Evolutionary conservation across 2,888 invertebrate genomes (phyloP), one percentile per base, ranked within the genome.

Genomic region (Polylopha cassiicola): DNA sequence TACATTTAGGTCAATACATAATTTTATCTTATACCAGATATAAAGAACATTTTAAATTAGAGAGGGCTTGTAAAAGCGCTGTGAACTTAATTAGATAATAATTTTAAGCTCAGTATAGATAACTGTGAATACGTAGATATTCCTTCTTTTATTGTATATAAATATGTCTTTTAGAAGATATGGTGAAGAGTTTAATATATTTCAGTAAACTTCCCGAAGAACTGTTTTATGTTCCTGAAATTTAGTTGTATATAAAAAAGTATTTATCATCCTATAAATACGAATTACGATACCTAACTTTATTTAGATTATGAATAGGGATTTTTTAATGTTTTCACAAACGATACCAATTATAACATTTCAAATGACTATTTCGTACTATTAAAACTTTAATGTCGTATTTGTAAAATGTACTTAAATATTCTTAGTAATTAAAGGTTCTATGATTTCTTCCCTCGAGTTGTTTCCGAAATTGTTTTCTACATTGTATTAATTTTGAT

Each of bases 151-250:
- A 65, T 53, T 82, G 81, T 84, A 82, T 66, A 81, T 84, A 81
- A 50, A 51, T 60, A 69, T 64, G 61, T 66, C 65, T 62, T 61
- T 59, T 73, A 72, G 66, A 65, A 68, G 64, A 49, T 72, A 70
- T 61, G 65, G 63, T 72, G 62, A 73, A 77, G 75, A 75, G 65
- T 75, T 74, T 85, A 84, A 82, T 82, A 84, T 84, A 82, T 81
- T 70, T 77, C 73, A 73, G 58, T 68, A 72, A 64, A 70, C 73
- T 74, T 77, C 73, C 72, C 65, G 74, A 81, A 67, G 74, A 75
- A 80, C 81, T 81, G 77, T 79, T 78, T 81, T 84, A 78, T 82
- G 85, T 85, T 85, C 85, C 81, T 84, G 77, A 69, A 65, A 56
- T 36, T 76, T 82, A 81, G 79, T 73, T 82, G 79, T 84, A 81